These are phyloP conservation scores for Psittacula echo DNA, from an alignment of 2,797 vertebrate genomes.

Conservation along the genomic window DNA sequence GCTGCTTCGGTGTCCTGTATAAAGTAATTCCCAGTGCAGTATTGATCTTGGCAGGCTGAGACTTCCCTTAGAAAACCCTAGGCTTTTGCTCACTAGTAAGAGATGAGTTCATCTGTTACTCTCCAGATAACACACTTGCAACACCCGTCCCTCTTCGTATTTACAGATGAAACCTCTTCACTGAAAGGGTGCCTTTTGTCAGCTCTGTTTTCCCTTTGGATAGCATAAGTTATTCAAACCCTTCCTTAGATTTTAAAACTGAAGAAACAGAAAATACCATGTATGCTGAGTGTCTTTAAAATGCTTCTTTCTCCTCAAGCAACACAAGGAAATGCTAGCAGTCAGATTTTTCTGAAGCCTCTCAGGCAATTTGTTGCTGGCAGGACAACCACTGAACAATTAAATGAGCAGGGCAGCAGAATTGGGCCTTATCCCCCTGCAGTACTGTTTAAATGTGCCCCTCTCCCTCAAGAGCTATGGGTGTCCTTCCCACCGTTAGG, in stretches of 20 bases:
- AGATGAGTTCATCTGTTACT: background rate
- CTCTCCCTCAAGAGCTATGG: background rate
- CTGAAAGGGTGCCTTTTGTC: background rate
- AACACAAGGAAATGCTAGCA: background rate
- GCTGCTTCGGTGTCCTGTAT: background rate
- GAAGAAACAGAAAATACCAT: background rate
- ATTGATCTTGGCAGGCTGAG: background rate
- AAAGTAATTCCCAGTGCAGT: background rate
- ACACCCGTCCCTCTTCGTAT: background rate
- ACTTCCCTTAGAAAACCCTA: background rate
- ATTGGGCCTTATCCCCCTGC: background rate
- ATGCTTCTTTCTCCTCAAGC: background rate
- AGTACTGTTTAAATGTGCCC: background rate
- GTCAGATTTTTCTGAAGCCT: background rate
- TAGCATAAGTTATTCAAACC: background rate
- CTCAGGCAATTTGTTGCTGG: background rate
- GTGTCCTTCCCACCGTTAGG: background rate
- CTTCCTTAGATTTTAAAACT: background rate
- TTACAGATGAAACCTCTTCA: background rate
- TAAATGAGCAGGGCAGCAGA: background rate
- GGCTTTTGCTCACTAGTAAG: background rate
- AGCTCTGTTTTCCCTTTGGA: background rate
- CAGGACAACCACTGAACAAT: background rate
- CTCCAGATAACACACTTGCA: background rate
- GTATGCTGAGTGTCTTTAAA: background rate